Percentiles rank a stretch among this genome's conserved stretches.
phyloP scores from a whole-genome alignment of 2,888 invertebrate species.

The Dynastes grantii region DNA sequence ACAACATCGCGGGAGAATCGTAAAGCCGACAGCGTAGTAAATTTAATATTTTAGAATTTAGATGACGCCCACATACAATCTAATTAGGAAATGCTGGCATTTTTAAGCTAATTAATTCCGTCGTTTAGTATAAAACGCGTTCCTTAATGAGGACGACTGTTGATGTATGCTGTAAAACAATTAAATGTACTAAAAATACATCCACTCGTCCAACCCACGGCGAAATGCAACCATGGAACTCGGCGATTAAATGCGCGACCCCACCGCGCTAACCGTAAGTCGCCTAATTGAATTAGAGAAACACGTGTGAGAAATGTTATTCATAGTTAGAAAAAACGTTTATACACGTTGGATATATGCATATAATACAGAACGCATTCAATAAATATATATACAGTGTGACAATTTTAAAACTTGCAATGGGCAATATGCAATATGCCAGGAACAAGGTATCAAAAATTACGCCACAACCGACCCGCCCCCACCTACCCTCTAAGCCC shows the following conservation, averaged over 20 bases:
- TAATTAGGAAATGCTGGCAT: background rate
- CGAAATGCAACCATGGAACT: background rate
- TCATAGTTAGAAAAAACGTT: no score
- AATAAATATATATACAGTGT: no score
- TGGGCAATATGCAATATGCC: no score
- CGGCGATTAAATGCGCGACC: background rate
- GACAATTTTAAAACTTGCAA: no score
- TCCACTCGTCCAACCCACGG: background rate
- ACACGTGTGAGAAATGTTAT: background rate
- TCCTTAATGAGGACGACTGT: background rate
- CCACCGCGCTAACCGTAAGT: background rate
- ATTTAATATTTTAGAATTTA: background rate
- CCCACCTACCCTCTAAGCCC: no score
- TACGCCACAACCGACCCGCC: no score
- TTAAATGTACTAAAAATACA: slow-evolving; percentile 8
- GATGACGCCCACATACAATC: background rate
- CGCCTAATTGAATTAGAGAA: slow-evolving; percentile 6
- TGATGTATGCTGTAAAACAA: slow-evolving; percentile 3
- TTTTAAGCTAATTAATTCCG: slow-evolving; percentile 1
- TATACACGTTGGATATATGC: no score
- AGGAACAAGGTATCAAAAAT: no score
- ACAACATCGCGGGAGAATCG: no score
- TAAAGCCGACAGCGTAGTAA: background rate
- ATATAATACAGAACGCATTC: no score
- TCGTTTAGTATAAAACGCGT: background rate